Evolutionary conservation across 2,888 invertebrate genomes (phyloP).

Genomic region (Orchesella flavescens): DNA sequence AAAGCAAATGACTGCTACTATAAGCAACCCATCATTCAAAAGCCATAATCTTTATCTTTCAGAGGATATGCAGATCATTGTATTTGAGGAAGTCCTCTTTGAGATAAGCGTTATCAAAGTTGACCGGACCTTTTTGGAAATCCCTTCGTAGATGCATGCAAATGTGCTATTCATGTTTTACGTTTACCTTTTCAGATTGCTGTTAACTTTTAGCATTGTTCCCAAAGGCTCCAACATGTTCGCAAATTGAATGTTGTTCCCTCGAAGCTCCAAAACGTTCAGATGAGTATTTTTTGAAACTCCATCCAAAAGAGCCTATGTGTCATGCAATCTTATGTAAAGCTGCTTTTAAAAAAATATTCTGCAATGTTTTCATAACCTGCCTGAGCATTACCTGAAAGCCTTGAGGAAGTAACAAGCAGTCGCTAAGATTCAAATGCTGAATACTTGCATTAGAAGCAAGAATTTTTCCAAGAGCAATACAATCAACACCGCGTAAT

Average conservation of each 20-base stretch:
- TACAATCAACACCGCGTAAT: constrained; percentile 72
- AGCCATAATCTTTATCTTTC: no score
- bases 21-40: no score
- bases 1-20: no score
- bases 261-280: constrained; percentile 74
- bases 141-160: no score
- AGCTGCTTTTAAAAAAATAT: constrained; percentile 20
- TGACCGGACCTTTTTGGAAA: no score
- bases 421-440: constrained; percentile 74
- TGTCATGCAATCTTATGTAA: constrained; percentile 8
- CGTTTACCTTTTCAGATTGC: constrained; percentile 72
- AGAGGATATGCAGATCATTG: no score
- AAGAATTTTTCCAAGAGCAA: constrained; percentile 74
- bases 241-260: constrained; percentile 74
- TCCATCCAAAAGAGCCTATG: constrained; percentile 73
- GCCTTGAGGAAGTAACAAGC: constrained; percentile 74
- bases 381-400: constrained; percentile 65
- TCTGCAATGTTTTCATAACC: not conserved
- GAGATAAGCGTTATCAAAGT: no score
- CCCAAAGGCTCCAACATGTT: constrained; percentile 73
- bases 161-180: not conserved
- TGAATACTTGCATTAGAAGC: constrained; percentile 74
- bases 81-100: no score
- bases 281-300: constrained; percentile 74
- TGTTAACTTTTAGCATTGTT: constrained; percentile 73